Evolutionary conservation across 2,113 vertebrate genomes (phyloP), one percentile per base, ranked within the genome.

Genomic region (Pyxicephalus adspersus): DNA sequence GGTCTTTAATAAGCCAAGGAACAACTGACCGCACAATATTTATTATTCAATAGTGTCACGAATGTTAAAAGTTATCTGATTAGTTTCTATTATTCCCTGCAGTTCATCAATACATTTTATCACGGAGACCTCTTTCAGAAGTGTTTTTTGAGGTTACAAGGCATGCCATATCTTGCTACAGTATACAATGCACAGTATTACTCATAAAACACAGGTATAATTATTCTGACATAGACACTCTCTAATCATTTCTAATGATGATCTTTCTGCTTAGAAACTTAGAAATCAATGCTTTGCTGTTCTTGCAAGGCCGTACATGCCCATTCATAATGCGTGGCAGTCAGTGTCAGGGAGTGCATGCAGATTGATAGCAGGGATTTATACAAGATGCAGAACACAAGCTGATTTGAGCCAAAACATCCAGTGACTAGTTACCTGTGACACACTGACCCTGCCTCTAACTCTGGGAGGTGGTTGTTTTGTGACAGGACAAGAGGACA

Each of bases 401-500:
- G 85, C 80, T 81, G 25, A 45, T 45, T 45, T 45, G 1, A 45
- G 38, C 38, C 38, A 45, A 34, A 84, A 83, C 83, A 84, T 85
- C 76, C 84, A 87, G 83, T 68, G 85, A 85, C 86, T 76, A 74
- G 84, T 89, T 89, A 90, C 87, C 90, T 90, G 87, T 67, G 85
- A 29, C 71, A 87, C 85, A 87, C 51, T 89, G 89, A 88, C 86
- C 86, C 87, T 88, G 85, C 34, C 57, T 88, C 86, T 86, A 83
- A 88, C 81, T 86, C 87, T 87, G 86, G 89, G 88, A 85, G 87
- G 89, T 84, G 87, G 88, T 72, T 86, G 86, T 77, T 84, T 88
- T 84, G 87, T 87, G 87, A 89, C 87, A 86, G 87, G 83, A 90
- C 86, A 87, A 80, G 88, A 88, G 83, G 88, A 85, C 81, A 89